Conservation (phyloP, 2,797 vertebrate species). For the Tauraco hartlaubi region DNA sequence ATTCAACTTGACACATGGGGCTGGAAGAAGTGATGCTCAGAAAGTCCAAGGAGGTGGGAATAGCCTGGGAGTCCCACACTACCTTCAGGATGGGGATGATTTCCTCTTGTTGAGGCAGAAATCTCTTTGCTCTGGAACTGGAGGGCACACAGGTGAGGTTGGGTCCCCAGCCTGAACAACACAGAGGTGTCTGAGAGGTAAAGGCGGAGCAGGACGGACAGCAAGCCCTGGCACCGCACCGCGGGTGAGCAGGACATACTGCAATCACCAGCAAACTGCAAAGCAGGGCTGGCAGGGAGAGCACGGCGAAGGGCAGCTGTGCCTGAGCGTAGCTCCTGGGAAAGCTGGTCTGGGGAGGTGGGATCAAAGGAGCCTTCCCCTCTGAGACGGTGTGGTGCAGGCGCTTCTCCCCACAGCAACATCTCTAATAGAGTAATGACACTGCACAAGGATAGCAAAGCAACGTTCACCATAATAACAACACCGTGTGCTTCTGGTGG, state of each 20-base stretch:
- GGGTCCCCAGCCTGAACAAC: neutral
- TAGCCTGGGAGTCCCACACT: neutral
- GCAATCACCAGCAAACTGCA: neutral
- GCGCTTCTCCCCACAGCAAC: neutral
- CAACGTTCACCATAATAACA: neutral
- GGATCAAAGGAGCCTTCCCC: neutral
- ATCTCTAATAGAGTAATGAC: neutral
- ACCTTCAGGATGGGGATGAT: neutral
- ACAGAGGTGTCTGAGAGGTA: neutral
- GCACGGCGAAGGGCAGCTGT: fast-evolving
- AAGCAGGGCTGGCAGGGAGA: neutral
- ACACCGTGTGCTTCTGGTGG: neutral
- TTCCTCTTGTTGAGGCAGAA: neutral
- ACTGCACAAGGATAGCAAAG: neutral
- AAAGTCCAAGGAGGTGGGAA: neutral
- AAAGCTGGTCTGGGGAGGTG: neutral
- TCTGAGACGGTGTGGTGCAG: neutral
- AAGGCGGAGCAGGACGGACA: neutral
- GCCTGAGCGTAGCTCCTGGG: neutral
- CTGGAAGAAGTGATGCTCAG: neutral
- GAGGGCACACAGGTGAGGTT: neutral
- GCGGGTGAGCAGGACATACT: fast-evolving
- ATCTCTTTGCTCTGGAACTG: neutral
- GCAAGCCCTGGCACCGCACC: neutral
- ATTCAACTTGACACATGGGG: neutral